Evolutionary conservation across 2,888 invertebrate genomes (phyloP), one percentile per base, ranked within the genome.

Genomic region (Cheilosia vulpina): DNA sequence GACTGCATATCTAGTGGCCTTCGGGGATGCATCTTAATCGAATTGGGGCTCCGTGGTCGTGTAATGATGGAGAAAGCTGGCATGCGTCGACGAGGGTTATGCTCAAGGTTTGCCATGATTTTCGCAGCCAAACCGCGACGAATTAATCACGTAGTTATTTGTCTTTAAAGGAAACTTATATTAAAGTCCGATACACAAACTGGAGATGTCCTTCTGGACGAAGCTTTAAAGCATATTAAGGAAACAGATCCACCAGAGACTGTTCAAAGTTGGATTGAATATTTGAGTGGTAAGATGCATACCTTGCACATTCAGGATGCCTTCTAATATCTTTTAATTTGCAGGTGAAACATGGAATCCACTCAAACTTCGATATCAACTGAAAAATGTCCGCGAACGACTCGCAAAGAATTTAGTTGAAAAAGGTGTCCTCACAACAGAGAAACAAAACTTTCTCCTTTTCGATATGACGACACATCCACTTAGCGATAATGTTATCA

Each of bases 381-480:
- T 99, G 90, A 97, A 99, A 93, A 99, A 99, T 94, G 99, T 99
- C 4, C 95, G 99, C 88, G 99, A 99, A 93, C 95, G 99, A 90
- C 94, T 99, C 91, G 99, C 99, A 57, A 99, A 99, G 93, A 99
- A 99, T 94, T 94, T 99, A 89, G 99, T 99, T 45, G 99, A 99
- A 93, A 99, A 99, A 93, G 99, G 99, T 88, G 99, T 99, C 52
- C 94, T 99, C 88, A 99, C 99, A 84, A 99, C 99, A 80, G 99
- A 99, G 93, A 99, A 99, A 93, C 99, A 99, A 93, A 99, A 99
- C 93, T 99, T 99, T 93, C 94, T 99, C 89, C 94, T 99, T 76
- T 99, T 99, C 92, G 99, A 99, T 93, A 99, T 99, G 99, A 99
- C 99, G 71, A 99, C 99, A 89, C 99, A 99, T 94, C 99, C 99